Conservation (phyloP, 2,888 invertebrate species). For the Drosophila dives region DNA sequence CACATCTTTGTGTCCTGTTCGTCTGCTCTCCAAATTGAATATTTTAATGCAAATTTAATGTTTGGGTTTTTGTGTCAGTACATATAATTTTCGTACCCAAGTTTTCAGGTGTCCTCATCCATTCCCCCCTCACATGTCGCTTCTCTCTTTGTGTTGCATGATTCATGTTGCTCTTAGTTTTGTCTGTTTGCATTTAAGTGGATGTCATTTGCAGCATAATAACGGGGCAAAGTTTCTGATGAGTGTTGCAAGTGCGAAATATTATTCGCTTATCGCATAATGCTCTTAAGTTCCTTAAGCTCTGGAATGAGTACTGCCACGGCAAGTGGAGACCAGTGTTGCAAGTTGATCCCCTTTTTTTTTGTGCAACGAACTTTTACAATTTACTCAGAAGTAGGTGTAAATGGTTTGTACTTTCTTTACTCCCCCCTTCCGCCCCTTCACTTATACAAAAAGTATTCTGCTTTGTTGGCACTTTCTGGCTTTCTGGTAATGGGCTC, state of each 20-base stretch:
- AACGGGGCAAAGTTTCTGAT: slow-evolving; percentile 30
- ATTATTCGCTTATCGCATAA: neutral
- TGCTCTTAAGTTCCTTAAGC: neutral
- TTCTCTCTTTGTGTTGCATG: neutral
- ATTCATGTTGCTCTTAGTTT: neutral
- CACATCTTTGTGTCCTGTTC: slow-evolving; percentile 5
- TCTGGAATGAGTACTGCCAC: neutral
- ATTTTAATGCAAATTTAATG: slow-evolving; percentile 77
- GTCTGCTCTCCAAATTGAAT: slow-evolving; percentile 63
- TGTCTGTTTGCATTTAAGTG: slow-evolving; percentile 32
- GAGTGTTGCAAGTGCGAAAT: slow-evolving; percentile 6
- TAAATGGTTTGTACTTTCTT: neutral
- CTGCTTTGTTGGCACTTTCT: neutral
- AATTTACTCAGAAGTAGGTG: neutral
- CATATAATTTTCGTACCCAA: slow-evolving; percentile 62
- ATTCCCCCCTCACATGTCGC: neutral
- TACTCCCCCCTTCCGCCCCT: neutral
- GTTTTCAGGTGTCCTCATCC: slow-evolving; percentile 26
- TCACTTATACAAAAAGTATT: neutral
- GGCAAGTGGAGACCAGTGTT: neutral
- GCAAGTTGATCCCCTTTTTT: neutral
- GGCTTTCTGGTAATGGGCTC: neutral
- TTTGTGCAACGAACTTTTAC: neutral
- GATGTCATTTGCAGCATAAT: slow-evolving; percentile 37
- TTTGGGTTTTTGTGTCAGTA: slow-evolving; percentile 37